These are phyloP conservation scores for Anthonomus grandis DNA, from an alignment of 1,140 invertebrate species.

Conservation along the genomic window DNA sequence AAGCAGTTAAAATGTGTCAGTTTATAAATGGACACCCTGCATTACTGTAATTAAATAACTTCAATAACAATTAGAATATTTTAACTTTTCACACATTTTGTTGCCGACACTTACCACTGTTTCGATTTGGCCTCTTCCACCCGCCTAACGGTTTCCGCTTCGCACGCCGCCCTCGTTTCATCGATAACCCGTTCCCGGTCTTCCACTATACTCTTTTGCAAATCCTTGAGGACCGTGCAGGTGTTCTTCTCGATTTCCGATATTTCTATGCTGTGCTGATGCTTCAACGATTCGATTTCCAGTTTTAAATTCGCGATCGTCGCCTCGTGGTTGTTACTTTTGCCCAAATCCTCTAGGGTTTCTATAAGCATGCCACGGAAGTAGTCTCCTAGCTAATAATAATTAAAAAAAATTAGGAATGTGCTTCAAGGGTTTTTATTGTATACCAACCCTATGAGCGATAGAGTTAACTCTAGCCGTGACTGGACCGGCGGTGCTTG, in stretches of 20 bases:
- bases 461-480: constrained; percentile 49
- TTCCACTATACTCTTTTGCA: constrained; percentile 61
- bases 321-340: constrained; percentile 53
- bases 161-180: constrained; percentile 59
- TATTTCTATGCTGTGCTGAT: constrained; percentile 62
- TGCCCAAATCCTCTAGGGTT: constrained; percentile 54
- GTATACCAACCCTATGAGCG: constrained; percentile 49
- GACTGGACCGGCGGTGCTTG: constrained; percentile 49
- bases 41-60: too few species aligned
- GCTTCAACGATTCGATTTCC: constrained; percentile 64
- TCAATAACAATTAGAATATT: too few species aligned
- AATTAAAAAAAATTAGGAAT: background rate
- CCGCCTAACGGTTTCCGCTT: constrained; percentile 62
- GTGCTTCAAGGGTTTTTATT: background rate
- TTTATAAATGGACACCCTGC: too few species aligned
- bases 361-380: constrained; percentile 58
- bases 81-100: background rate
- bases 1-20: too few species aligned
- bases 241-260: constrained; percentile 61
- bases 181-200: constrained; percentile 61
- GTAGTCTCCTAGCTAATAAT: constrained; percentile 52
- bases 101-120: constrained; percentile 60
- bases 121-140: constrained; percentile 75
- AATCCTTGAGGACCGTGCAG: constrained; percentile 60
- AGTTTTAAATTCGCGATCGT: constrained; percentile 56